phyloP scores from a whole-genome alignment of 2,797 vertebrate species.

The Parotocinclus haroldoi region DNA sequence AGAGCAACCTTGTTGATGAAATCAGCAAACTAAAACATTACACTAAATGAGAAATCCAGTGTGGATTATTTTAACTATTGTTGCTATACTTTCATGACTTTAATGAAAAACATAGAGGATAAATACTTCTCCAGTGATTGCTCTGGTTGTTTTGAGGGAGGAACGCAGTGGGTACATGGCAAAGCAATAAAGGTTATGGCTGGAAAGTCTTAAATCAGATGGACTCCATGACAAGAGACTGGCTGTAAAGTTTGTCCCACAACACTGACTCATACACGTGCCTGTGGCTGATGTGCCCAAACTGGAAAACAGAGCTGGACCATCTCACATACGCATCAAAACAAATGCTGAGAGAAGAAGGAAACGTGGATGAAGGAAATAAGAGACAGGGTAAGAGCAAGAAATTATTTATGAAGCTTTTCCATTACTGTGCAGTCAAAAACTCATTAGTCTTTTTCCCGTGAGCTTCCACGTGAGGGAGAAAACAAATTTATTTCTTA shows the following conservation, averaged over 20 bases:
- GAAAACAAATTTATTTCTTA: too few relatives aligned
- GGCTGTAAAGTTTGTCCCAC: slow-evolving; percentile 31
- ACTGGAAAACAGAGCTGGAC: slow-evolving; percentile 25
- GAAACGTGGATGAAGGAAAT: background rate
- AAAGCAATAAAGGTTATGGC: background rate
- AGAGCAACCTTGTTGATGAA: too few relatives aligned
- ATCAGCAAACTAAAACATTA: too few relatives aligned
- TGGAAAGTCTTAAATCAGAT: slow-evolving; percentile 22
- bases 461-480: too few relatives aligned
- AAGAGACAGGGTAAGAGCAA: background rate
- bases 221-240: slow-evolving; percentile 7
- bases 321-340: slow-evolving; percentile 14
- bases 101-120: too few relatives aligned
- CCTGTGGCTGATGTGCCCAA: background rate
- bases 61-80: too few relatives aligned
- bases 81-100: too few relatives aligned
- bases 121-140: too few relatives aligned
- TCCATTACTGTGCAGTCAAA: background rate
- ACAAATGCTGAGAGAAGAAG: background rate
- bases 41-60: too few relatives aligned
- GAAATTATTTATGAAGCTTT: background rate
- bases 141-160: background rate
- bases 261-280: slow-evolving; percentile 27
- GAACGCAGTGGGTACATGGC: background rate
- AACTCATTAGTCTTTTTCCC: background rate